Evolutionary conservation across 2,797 vertebrate genomes (phyloP), one percentile per base, ranked within the genome.

Genomic region (Epinephelus malabaricus): DNA sequence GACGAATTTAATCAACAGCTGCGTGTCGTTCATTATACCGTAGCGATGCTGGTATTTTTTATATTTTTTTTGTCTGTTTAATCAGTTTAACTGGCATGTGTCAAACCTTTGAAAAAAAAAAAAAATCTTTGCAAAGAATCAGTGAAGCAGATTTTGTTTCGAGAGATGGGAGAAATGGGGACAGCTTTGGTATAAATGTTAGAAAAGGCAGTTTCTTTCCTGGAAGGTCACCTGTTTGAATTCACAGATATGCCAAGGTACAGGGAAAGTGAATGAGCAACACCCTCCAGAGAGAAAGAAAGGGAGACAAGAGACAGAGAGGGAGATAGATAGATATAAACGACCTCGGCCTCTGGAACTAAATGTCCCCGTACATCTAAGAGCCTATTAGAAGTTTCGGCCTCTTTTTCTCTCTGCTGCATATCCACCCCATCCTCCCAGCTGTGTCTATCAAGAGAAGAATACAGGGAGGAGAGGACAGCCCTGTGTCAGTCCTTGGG

Each of bases 311-410:
- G 64, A 72, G 74, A 77, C 53, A 56, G 64, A 83, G 69, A 46
- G 49, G 18, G 69, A 73, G 78, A 88, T 54, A 65, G 77, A 90
- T 84, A 58, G 77, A 84, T 82, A 90, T 84, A 87, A 88, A 85
- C 2, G 82, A 90, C 81, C 79, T 72, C 61, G 6, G 78, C 76
- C 83, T 74, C 75, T 79, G 69, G 76, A 91, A 79, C 77, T 75
- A 76, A 90, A 88, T 84, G 85, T 87, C 83, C 79, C 81, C 1
- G 53, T 67, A 83, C 78, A 82, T 86, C 74, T 54, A 50, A 82
- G 64, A 89, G 86, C 59, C 81, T 76, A 65, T 84, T 81, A 76
- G 69, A 88, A 88, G 59, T 78, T 68, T 60, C 23, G 46, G 25
- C n/a, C 47, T 58, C 46, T 81, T 71, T 70, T 63, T 74, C 45